phyloP scores from a whole-genome alignment of 1,140 invertebrate genomes.

The Choristoneura fumiferana region DNA sequence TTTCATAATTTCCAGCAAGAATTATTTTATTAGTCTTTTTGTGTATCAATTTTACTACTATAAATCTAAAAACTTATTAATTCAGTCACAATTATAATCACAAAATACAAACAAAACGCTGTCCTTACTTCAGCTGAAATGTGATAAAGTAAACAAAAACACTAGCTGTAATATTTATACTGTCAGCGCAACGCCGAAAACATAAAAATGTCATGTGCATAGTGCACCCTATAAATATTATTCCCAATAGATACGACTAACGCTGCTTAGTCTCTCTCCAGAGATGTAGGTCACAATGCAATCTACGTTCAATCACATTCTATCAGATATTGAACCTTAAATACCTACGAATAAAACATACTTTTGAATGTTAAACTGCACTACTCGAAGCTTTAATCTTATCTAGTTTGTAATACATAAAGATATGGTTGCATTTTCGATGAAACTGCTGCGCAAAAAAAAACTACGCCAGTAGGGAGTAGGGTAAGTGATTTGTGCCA shows the following conservation, averaged over 20 bases:
- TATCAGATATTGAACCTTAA: slow-evolving; percentile 43
- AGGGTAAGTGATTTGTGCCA: slow-evolving; percentile 60
- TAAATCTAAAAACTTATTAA: too few species aligned
- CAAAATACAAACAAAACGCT: too few species aligned
- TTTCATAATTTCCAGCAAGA: too few species aligned
- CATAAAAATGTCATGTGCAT: slow-evolving; percentile 77
- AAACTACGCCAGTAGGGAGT: slow-evolving; percentile 40
- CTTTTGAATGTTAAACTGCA: slow-evolving; percentile 23
- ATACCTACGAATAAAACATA: slow-evolving; percentile 26
- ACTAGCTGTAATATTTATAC: slow-evolving; percentile 39
- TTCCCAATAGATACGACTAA: slow-evolving; percentile 65
- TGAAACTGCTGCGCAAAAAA: slow-evolving; percentile 27
- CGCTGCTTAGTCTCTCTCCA: slow-evolving; percentile 64
- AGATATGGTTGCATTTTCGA: neutral
- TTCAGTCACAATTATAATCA: too few species aligned
- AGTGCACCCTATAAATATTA: slow-evolving; percentile 76
- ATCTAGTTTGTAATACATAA: neutral
- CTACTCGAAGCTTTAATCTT: too few species aligned
- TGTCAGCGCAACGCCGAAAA: slow-evolving; percentile 64
- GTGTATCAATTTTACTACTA: too few species aligned
- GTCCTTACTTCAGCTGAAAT: slow-evolving; percentile 22
- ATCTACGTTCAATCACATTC: slow-evolving; percentile 39
- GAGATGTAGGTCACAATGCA: slow-evolving; percentile 74
- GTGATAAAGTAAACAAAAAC: slow-evolving; percentile 53
- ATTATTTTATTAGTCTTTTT: too few species aligned